Evolutionary conservation across 2,113 vertebrate species (phyloP), one percentile per base, ranked within the genome.

Genomic region (Aldabrachelys gigantea): DNA sequence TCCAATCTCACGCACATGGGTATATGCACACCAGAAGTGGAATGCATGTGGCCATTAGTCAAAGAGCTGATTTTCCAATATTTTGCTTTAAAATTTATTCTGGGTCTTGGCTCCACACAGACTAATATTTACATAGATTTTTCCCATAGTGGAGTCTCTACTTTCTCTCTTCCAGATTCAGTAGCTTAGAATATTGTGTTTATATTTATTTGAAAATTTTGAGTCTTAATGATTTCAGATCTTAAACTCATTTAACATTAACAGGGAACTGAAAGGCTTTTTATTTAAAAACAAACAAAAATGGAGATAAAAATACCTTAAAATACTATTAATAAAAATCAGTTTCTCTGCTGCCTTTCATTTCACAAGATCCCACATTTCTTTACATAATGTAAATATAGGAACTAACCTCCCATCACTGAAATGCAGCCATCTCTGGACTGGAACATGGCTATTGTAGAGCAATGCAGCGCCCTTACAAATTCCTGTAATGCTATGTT

Each of bases 311-410:
- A 2, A 62, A 76, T 25, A 59, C 29, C 5, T 94, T 94, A 65
- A 22, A 38, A 85, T 95, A 78, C 56, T 84, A 24, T 47, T 88
- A 82, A 25, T 35, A 86, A 84, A 59, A 49, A 78, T 41, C 52
- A 53, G 25, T 49, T 88, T 50, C 80, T 86, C 85, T 89, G 62
- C 80, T 87, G 91, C 75, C 78, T 95, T 82, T 93, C 88, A 38
- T 81, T 92, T 83, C 93, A 89, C 57, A 91, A 90, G 85, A 94
- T 41, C 81, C 88, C 95, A 76, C 87, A 81, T 91, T 82, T 87
- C 31, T 65, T 59, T 35, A 69, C 52, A 84, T 52, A 78, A 87
- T 24, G 27, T 79, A 87, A 95, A 88, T 52, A 78, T 50, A 35
- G 35, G 89, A 83, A 80, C 41, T 50, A 89, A 12, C 88, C 56